Base-by-base conservation (phyloP, 2,888 invertebrate species). In the Tiphia femorata region DNA sequence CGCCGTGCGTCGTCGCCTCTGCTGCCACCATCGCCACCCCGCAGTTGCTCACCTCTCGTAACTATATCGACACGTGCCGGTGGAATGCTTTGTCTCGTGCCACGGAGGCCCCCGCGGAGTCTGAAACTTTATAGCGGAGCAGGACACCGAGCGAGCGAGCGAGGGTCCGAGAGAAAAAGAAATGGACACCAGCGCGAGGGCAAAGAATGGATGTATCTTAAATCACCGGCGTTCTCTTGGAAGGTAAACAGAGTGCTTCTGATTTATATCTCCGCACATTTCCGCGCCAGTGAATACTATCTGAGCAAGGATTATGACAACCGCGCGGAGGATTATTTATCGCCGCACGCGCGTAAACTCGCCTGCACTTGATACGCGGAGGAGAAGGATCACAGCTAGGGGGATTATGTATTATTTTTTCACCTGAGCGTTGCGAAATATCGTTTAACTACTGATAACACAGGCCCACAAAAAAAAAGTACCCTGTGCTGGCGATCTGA, bases 171-270 rank as follows among this genome's bases (percentile, higher is more conserved):
- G 6, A 29, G 5, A 12, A 12, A 12, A 29, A 6, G 29, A 29
- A 12, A 12, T 29, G 29, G 29, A 33, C 8, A 29, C 29, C 29
- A 12, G 10, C 4, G 33, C 33, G 33, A n/a, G n/a, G n/a, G 33
- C 8, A 14, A 33, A n/a, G 33, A 33, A 33, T 33, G 12, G 33
- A 42, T 42, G 19, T 19, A 19, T 37, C 10, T 42, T 42, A 23
- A 42, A 42, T 42, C 42, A 27, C 5, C 27, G 3, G 23, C 23
- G 16, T 16, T 14, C 27, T 14, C 42, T 12, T 25, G 16, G 27
- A 42, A 42, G 27, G 42, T 42, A 42, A 42, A 42, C 33, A 33
- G 33, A n/a, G 10, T 14, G 8, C 33, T 33, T 1, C 12, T 4
- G 12, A 1, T 33, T 14, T 8, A 5, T 25, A 25, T 8, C 25